Percentiles rank a stretch among this genome's conserved stretches.
These are phyloP conservation scores for Steromphala cineraria DNA, from an alignment of 2,888 invertebrate genomes.

Conservation along the genomic window DNA sequence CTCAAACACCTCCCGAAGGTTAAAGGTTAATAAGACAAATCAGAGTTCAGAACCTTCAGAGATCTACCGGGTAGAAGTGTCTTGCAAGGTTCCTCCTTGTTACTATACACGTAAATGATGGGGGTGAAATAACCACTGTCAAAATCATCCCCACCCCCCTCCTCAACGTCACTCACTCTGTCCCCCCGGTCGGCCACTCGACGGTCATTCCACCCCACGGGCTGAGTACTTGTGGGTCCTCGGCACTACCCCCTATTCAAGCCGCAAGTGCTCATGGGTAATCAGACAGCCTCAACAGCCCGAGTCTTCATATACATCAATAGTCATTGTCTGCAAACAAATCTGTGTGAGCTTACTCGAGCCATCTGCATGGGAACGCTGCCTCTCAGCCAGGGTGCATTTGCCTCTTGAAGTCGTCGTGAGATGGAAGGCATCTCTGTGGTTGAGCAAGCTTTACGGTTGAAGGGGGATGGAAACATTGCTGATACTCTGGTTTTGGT, in stretches of 20 bases:
- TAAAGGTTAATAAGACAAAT: too few relatives aligned
- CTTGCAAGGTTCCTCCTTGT: too few relatives aligned
- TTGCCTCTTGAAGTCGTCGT: too few relatives aligned
- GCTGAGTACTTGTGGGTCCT: background rate
- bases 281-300: too few relatives aligned
- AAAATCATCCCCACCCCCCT: constrained; percentile 6
- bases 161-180: constrained; percentile 17
- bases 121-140: constrained; percentile 18
- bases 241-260: background rate
- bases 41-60: too few relatives aligned
- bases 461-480: too few relatives aligned
- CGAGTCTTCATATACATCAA: background rate
- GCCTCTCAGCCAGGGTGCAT: background rate
- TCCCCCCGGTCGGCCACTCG: background rate
- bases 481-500: too few relatives aligned
- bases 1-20: too few relatives aligned
- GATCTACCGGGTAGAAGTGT: too few relatives aligned
- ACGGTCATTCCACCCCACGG: background rate
- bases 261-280: too few relatives aligned
- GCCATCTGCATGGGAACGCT: background rate
- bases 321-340: background rate
- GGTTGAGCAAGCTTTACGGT: too few relatives aligned
- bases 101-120: background rate
- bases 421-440: too few relatives aligned
- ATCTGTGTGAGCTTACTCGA: background rate